Conservation (phyloP, 2,113 vertebrate species). For the Zosterops lateralis region DNA sequence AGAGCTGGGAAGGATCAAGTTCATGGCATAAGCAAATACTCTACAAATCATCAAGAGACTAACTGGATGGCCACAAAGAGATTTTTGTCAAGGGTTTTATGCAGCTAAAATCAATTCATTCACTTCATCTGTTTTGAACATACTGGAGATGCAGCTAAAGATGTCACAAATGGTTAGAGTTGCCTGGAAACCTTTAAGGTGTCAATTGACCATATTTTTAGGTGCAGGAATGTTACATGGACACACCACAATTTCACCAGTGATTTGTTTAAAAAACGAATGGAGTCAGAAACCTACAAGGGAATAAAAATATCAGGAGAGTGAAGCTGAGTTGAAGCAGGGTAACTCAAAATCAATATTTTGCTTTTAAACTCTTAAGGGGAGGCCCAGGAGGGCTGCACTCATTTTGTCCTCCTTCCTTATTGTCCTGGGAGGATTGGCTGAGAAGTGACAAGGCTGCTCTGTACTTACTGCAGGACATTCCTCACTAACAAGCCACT, state of each 20-base stretch:
- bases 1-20: constrained; percentile 53
- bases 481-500: constrained; percentile 76
- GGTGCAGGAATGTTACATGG: constrained; percentile 76
- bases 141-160: constrained; percentile 60
- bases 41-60: constrained; percentile 76
- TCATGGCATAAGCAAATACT: constrained; percentile 66
- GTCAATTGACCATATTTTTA: constrained; percentile 84
- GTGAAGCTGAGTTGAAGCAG: constrained; percentile 82
- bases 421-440: constrained; percentile 79
- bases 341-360: constrained; percentile 91
- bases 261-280: constrained; percentile 78
- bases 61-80: constrained; percentile 70
- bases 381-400: constrained; percentile 81
- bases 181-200: constrained; percentile 78
- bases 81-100: constrained; percentile 74
- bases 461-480: constrained; percentile 67
- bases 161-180: constrained; percentile 87
- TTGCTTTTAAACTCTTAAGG: constrained; percentile 90
- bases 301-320: constrained; percentile 81
- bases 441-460: constrained; percentile 74
- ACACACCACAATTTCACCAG: constrained; percentile 75
- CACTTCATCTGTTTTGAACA: constrained; percentile 77
- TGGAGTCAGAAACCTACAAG: constrained; percentile 80
- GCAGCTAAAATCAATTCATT: constrained; percentile 80
- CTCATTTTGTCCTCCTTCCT: constrained; percentile 81